Conservation (phyloP, 1,140 invertebrate species). For the Bombus confusus region DNA sequence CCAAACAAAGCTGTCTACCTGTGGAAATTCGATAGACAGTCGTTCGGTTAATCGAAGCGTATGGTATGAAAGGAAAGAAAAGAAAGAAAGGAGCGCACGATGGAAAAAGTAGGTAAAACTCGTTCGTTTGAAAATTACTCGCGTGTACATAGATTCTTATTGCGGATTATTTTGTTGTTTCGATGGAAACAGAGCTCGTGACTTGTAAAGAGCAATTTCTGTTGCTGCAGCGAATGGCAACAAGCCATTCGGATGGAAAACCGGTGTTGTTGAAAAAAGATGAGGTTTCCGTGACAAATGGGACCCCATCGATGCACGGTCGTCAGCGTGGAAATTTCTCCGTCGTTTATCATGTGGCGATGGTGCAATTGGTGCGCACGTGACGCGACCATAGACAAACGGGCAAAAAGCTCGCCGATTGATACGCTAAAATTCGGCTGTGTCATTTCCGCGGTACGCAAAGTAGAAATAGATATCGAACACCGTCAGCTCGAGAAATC, state of each 20-base stretch:
- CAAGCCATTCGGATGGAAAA: conserved; percentile 32
- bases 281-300: conserved; percentile 47
- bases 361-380: conserved; percentile 44
- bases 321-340: conserved; percentile 48
- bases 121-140: neutral
- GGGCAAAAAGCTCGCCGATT: conserved; percentile 26
- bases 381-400: conserved; percentile 27
- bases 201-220: conserved; percentile 10
- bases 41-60: neutral
- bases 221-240: neutral
- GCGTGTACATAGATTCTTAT: neutral
- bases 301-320: conserved; percentile 36
- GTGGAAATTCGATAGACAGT: neutral
- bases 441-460: neutral
- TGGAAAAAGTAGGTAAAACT: neutral
- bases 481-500: no score
- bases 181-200: neutral
- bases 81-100: neutral
- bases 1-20: neutral
- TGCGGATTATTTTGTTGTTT: conserved; percentile 9
- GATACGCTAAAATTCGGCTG: conserved; percentile 8
- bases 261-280: conserved; percentile 44
- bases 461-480: neutral
- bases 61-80: neutral
- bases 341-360: conserved; percentile 48